Conservation (phyloP, 1,140 invertebrate genomes). For the Pomacea maculata region DNA sequence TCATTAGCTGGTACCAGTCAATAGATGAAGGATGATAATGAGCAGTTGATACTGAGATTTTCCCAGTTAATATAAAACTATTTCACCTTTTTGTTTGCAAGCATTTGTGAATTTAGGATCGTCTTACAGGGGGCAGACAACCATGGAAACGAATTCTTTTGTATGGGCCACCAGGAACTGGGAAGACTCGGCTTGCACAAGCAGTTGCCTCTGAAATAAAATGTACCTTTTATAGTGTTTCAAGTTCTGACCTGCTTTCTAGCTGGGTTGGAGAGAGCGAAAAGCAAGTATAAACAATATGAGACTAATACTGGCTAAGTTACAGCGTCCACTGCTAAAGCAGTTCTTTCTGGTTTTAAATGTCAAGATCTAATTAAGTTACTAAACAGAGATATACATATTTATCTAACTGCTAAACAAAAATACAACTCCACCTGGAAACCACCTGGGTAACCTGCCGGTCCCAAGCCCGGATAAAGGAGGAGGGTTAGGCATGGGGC, state of each 20-base stretch:
- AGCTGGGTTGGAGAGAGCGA: slow-evolving; percentile 71
- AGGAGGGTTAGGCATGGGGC: too few species aligned
- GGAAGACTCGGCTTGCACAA: slow-evolving; percentile 56
- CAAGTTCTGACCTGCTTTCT: slow-evolving; percentile 69
- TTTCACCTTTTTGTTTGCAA: neutral
- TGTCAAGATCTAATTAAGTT: too few species aligned
- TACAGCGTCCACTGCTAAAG: too few species aligned
- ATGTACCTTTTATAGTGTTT: slow-evolving; percentile 69
- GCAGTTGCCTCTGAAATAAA: slow-evolving; percentile 61
- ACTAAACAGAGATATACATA: too few species aligned
- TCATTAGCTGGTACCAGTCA: too few species aligned
- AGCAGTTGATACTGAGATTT: neutral
- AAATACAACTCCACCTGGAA: too few species aligned
- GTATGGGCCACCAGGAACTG: slow-evolving; percentile 59
- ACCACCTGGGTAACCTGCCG: too few species aligned
- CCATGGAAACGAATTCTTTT: slow-evolving; percentile 60
- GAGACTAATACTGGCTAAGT: too few species aligned
- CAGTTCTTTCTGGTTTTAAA: too few species aligned
- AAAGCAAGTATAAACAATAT: slow-evolving; percentile 64
- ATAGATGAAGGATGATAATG: neutral
- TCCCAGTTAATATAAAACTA: neutral
- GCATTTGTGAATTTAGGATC: neutral
- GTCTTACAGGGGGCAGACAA: slow-evolving; percentile 51
- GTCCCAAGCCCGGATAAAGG: too few species aligned
- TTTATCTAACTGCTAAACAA: too few species aligned